A percentile compares a stretch with the other conserved stretches of the same genome.
phyloP scores from a whole-genome alignment of 2,888 invertebrate species.

The Cheiracanthium punctorium region DNA sequence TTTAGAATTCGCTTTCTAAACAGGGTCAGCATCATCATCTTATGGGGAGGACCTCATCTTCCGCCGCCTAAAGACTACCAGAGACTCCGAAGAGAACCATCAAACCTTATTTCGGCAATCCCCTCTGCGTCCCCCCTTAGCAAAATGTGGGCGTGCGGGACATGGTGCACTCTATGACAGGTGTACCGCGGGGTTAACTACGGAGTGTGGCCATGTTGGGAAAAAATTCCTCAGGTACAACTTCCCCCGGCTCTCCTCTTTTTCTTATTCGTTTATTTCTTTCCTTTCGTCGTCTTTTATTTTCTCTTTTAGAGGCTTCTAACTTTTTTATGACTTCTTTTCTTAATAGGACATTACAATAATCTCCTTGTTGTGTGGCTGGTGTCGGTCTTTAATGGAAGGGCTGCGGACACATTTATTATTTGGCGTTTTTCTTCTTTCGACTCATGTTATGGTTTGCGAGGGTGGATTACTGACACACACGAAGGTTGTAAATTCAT shows the following conservation, averaged over 20 bases:
- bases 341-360: slow-evolving; percentile 66
- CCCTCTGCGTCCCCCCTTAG: too few species aligned
- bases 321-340: slow-evolving; percentile 33
- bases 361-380: slow-evolving; percentile 53
- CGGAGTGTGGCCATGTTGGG: slow-evolving; percentile 63
- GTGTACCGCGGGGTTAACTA: slow-evolving; percentile 69
- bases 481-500: background rate
- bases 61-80: background rate
- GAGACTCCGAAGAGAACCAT: background rate
- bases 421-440: slow-evolving; percentile 2
- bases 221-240: slow-evolving; percentile 33
- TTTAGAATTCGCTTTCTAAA: background rate
- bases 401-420: slow-evolving; percentile 2
- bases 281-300: too few species aligned
- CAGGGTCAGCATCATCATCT: background rate
- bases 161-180: slow-evolving; percentile 67
- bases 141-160: slow-evolving; percentile 57
- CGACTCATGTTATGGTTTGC: slow-evolving; percentile 23
- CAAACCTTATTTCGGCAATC: slow-evolving; percentile 32
- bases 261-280: background rate
- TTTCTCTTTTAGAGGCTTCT: slow-evolving; percentile 19
- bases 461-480: slow-evolving; percentile 28
- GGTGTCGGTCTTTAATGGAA: slow-evolving; percentile 60
- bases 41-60: background rate
- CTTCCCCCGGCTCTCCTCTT: background rate